A percentile compares a stretch with the other conserved stretches of the same genome.
These are phyloP conservation scores for Semaprochilodus insignis DNA, from an alignment of 2,797 vertebrate species.

Conservation along the genomic window DNA sequence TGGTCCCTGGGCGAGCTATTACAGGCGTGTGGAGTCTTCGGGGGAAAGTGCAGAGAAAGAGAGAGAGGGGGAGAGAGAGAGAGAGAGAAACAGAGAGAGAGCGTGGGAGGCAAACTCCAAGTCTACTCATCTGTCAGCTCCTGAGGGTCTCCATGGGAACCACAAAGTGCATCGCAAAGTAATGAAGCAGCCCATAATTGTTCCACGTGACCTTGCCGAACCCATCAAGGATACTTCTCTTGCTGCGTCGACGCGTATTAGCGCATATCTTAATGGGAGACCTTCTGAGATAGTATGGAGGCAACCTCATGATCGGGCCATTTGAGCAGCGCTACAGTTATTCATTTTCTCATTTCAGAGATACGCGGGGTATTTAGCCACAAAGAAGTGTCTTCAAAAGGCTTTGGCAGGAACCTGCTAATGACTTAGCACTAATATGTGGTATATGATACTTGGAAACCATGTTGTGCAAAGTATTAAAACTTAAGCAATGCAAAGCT, in stretches of 20 bases:
- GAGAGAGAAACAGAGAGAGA: conserved; percentile 49
- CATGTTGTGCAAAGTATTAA: neutral
- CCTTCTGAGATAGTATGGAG: conserved; percentile 48
- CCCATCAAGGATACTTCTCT: conserved; percentile 57
- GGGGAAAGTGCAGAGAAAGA: conserved; percentile 44
- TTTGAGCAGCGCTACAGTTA: conserved; percentile 49
- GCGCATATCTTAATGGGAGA: conserved; percentile 57
- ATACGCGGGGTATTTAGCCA: conserved; percentile 41
- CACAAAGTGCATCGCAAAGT: conserved; percentile 68
- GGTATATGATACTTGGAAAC: neutral
- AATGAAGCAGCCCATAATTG: conserved; percentile 74
- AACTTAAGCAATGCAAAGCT: neutral
- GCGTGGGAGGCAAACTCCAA: conserved; percentile 71
- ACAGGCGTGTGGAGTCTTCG: conserved; percentile 47
- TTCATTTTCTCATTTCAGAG: conserved; percentile 50
- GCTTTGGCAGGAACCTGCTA: conserved; percentile 26
- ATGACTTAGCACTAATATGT: conserved; percentile 1
- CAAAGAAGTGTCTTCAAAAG: conserved; percentile 36
- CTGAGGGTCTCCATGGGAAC: conserved; percentile 80
- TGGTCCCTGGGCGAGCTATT: conserved; percentile 65
- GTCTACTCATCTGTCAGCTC: conserved; percentile 76
- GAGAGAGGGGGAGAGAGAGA: conserved; percentile 10
- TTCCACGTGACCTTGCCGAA: conserved; percentile 74
- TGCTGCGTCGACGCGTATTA: conserved; percentile 43
- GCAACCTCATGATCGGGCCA: conserved; percentile 42